Evolutionary conservation across 2,888 invertebrate genomes (phyloP).

Genomic region (Spisula subtruncata): DNA sequence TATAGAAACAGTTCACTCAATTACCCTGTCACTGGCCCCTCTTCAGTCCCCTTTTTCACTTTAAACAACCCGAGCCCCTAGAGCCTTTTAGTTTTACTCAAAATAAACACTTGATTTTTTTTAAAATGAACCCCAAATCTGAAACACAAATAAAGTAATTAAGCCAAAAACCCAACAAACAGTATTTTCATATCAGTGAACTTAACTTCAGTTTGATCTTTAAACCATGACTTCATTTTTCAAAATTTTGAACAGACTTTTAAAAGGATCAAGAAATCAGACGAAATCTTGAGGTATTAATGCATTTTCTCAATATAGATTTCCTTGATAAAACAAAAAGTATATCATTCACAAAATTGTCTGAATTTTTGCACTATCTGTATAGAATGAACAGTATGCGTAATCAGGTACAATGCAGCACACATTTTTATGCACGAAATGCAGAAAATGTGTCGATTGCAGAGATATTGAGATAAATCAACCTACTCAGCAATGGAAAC

Average conservation of each 20-base stretch:
- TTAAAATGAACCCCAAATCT: background rate
- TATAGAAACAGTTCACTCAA: too few species aligned
- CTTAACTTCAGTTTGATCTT: background rate
- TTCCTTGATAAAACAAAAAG: constrained; percentile 12
- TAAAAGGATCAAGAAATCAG: constrained; percentile 13
- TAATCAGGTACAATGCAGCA: background rate
- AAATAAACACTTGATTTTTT: too few species aligned
- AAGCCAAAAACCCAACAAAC: background rate
- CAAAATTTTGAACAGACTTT: background rate
- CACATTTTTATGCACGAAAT: background rate
- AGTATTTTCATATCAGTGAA: background rate
- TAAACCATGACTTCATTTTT: background rate
- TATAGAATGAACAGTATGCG: background rate
- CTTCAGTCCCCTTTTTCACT: too few species aligned
- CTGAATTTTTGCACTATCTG: background rate
- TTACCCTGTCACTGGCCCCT: too few species aligned
- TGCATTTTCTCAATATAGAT: constrained; percentile 45
- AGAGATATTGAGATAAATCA: background rate
- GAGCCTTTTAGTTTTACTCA: too few species aligned
- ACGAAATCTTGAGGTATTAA: constrained; percentile 39
- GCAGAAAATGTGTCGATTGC: background rate
- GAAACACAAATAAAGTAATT: constrained; percentile 6
- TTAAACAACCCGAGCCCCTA: too few species aligned
- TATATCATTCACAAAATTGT: background rate
- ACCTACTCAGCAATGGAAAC: background rate